Percentiles rank a stretch among this genome's conserved stretches.
These are phyloP conservation scores for Campylomormyrus numenius DNA, from an alignment of 2,113 vertebrate genomes.

Conservation along the genomic window DNA sequence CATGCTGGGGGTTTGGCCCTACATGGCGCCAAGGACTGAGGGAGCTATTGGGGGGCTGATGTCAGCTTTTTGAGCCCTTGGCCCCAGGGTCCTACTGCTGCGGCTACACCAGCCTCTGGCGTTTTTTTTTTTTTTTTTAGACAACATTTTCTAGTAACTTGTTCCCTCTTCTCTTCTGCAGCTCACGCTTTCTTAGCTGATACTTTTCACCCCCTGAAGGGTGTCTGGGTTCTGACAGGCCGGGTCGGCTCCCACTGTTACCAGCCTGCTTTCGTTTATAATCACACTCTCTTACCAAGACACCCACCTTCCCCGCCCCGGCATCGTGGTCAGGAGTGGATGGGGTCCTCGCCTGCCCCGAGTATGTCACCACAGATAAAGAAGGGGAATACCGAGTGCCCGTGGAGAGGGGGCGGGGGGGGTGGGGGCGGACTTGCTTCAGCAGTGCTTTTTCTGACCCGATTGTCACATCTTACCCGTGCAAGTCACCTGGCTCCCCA, in stretches of 20 bases:
- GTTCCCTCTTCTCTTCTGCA: neutral
- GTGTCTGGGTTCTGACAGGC: neutral
- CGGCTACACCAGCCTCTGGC: conserved; percentile 47
- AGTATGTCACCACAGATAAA: conserved; percentile 48
- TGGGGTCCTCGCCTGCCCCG: conserved; percentile 50
- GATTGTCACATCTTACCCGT: conserved; percentile 3
- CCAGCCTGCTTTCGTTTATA: neutral
- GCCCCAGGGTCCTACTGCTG: conserved; percentile 23
- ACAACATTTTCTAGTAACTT: conserved; percentile 41
- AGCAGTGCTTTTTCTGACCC: conserved; percentile 16
- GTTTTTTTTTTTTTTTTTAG: conserved; percentile 42
- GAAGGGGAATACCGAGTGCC: conserved; percentile 40
- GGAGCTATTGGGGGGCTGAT: neutral
- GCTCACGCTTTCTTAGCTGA: neutral
- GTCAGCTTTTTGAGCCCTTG: neutral
- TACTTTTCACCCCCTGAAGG: neutral
- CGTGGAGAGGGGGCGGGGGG: neutral
- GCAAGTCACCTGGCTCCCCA: neutral
- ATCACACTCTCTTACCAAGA: neutral
- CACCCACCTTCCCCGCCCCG: neutral
- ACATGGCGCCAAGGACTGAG: neutral
- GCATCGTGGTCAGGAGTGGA: conserved; percentile 1
- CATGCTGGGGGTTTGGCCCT: neutral
- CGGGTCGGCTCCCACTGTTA: neutral
- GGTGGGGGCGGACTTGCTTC: neutral